Evolutionary conservation across 2,888 invertebrate species (phyloP).

Genomic region (Sinelater perroti): DNA sequence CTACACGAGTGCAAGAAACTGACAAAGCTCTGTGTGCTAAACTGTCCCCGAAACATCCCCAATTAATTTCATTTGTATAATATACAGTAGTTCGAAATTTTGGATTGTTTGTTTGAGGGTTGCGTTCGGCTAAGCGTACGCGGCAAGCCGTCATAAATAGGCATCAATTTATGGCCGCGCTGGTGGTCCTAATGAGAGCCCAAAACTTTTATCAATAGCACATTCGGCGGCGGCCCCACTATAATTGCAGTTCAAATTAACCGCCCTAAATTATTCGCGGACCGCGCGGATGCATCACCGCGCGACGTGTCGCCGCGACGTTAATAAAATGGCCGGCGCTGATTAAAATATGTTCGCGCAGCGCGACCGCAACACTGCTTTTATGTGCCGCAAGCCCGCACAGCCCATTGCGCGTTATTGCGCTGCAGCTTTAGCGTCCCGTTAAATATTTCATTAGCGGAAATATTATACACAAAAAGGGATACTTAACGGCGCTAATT

Average conservation of each 20-base stretch:
- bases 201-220: conserved; percentile 44
- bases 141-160: conserved; percentile 42
- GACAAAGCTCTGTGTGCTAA: neutral
- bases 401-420: conserved; percentile 1
- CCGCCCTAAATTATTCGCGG: conserved; percentile 43
- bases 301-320: conserved; percentile 23
- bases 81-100: conserved; percentile 11
- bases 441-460: conserved; percentile 16
- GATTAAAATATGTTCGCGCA: conserved; percentile 32
- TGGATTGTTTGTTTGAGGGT: conserved; percentile 8
- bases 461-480: conserved; percentile 7
- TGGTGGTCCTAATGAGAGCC: conserved; percentile 39
- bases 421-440: conserved; percentile 1
- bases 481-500: conserved; percentile 1
- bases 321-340: conserved; percentile 36
- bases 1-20: neutral
- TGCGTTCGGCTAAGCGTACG: conserved; percentile 31
- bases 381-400: conserved; percentile 6
- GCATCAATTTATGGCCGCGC: conserved; percentile 37
- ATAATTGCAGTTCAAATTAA: conserved; percentile 46
- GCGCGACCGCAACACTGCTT: conserved; percentile 6
- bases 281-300: conserved; percentile 28
- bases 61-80: conserved; percentile 17
- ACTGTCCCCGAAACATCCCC: neutral
- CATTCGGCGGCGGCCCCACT: conserved; percentile 38